Evolutionary conservation across 2,888 invertebrate genomes (phyloP), one percentile per base, ranked within the genome.

Genomic region (Euplexia lucipara): DNA sequence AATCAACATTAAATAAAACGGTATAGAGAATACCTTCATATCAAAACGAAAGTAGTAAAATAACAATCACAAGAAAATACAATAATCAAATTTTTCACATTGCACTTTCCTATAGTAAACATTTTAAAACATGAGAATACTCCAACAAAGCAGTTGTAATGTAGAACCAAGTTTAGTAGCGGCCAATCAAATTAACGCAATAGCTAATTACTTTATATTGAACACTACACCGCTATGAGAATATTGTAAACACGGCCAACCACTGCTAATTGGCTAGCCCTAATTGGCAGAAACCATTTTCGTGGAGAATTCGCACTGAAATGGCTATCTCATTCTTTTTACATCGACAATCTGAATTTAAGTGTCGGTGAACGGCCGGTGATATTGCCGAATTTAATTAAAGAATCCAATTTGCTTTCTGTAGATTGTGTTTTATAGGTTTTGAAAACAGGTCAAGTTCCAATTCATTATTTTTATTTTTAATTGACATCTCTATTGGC

Each of bases 281-380:
- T 82, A 81, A 80, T 81, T 82, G 61, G 60, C 30, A 14, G 32
- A 42, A 67, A 47, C 68, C 47, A 71, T 70, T 75, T 78, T 60
- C 51, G 41, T 32, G 60, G n/a, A 18, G 45, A 61, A 49, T 68
- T 57, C 44, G 10, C 30, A 60, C 48, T 60, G 49, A 71, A 79
- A 67, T 48, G 12, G 47, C 52, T 18, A 54, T 60, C 45, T 63
- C 30, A 49, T 54, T 58, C 35, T 59, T 64, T 80, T 58, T 35
- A 54, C 45, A 62, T 71, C 47, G 49, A 44, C 57, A 54, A 67
- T 68, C 52, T 57, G 37, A 39, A 45, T 53, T 59, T 62, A 39
- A 48, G 56, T 62, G 41, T 26, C 39, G 4, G 26, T 9, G 8
- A 30, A 57, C 22, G 37, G 44, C 12, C 37, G 35, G 6, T 70